Base-by-base conservation (phyloP, 37 sponge, comb jelly and placozoan species). In the Halichondria panicea region DNA sequence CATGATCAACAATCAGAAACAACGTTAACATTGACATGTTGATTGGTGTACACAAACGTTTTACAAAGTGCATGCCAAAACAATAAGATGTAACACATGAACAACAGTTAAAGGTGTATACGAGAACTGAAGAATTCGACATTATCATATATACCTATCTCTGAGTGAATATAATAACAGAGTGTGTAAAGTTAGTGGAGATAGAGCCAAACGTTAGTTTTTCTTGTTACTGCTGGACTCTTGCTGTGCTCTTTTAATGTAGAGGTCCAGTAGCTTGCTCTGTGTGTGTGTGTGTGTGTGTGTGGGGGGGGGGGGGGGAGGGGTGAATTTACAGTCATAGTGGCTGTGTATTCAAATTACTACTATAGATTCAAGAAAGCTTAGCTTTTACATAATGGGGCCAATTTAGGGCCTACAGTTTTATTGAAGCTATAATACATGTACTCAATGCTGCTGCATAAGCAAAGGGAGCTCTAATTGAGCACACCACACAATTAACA, bases 181-280 rank as follows among this genome's bases (percentile, higher is more conserved):
- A n/a, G n/a, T n/a, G n/a, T n/a, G n/a, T n/a, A n/a, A n/a, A n/a
- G n/a, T n/a, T n/a, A n/a, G n/a, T n/a, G n/a, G 28, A 25, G 33
- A n/a, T n/a, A 41, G 53, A 6, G 53, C 18, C 41, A 38, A 12
- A 32, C 42, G 63, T 48, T 43, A 21, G 28, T 36, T 34, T 19
- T 67, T 68, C 52, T 55, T 68, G 53, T 46, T 34, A 15, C 41
- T 35, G 45, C 53, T 55, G 7, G 72, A 31, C 18, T 62, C 78
- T 45, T 85, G 85, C 39, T 77, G 71, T n/a, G 81, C 72, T 22
- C 83, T 56, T 32, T 80, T 83, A 50, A 92, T 92, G 55, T 92
- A 92, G 43, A 92, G 33, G 63, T 92, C 86, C 37, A 92, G 66
- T 18, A 92, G 40, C 55, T 92, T 92, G 36, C 73, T 61, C 90